A percentile compares a stretch with the other conserved stretches of the same genome.
phyloP scores from a whole-genome alignment of 2,797 vertebrate genomes.

The Adrianichthys oophorus region DNA sequence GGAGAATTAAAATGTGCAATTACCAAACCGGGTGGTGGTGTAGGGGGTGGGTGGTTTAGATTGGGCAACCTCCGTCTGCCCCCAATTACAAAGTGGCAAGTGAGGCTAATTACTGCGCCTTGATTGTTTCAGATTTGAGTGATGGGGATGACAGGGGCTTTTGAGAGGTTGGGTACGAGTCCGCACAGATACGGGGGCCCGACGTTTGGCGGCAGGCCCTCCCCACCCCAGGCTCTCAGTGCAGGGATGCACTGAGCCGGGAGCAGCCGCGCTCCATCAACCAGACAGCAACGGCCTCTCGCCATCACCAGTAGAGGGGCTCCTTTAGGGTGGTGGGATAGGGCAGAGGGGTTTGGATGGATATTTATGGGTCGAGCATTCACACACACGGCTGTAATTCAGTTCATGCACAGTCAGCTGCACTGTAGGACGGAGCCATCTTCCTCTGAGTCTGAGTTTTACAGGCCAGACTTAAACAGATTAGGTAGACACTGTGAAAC shows the following conservation, averaged over 20 bases:
- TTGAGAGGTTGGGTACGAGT: conserved; percentile 36
- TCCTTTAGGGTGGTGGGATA: conserved; percentile 62
- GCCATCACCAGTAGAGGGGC: conserved; percentile 79
- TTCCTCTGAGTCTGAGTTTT: conserved; percentile 70
- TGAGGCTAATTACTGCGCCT: conserved; percentile 79
- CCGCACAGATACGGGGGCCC: conserved; percentile 48
- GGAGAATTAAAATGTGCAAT: conserved; percentile 74
- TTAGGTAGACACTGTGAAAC: too few relatives aligned
- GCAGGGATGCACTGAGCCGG: conserved; percentile 70
- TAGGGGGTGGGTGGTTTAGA: conserved; percentile 43
- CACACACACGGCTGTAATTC: conserved; percentile 67
- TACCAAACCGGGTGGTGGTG: conserved; percentile 59
- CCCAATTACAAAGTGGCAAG: conserved; percentile 81
- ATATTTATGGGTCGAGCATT: conserved; percentile 80
- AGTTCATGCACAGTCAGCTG: conserved; percentile 76
- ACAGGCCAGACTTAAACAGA: conserved; percentile 34
- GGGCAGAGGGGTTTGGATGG: conserved; percentile 17
- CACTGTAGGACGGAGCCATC: conserved; percentile 70
- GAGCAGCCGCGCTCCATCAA: conserved; percentile 80
- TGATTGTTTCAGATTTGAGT: conserved; percentile 75
- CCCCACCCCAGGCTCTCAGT: conserved; percentile 54
- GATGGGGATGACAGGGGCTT: conserved; percentile 50
- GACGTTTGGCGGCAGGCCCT: conserved; percentile 64
- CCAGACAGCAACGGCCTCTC: conserved; percentile 82
- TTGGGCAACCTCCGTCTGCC: conserved; percentile 75